Evolutionary conservation across 2,888 invertebrate species (phyloP).

Genomic region (Eilema griseolum): DNA sequence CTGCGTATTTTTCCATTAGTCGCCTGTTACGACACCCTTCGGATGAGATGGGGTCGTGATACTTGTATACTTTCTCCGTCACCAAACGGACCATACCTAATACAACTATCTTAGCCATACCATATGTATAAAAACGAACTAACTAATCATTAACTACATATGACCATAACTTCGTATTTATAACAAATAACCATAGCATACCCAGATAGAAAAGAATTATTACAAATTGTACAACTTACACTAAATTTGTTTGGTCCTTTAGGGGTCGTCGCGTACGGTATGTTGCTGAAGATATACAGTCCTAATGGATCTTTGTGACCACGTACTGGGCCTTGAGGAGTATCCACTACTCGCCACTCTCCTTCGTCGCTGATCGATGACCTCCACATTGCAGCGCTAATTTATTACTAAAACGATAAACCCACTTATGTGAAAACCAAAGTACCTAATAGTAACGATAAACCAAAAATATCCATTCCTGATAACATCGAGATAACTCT

Average conservation of each 20-base stretch:
- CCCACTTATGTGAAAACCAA: neutral
- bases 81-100: no score
- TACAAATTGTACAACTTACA: slow-evolving; percentile 5
- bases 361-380: slow-evolving; percentile 24
- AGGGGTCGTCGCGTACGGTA: slow-evolving; percentile 41
- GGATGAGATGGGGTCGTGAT: no score
- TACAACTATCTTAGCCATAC: no score
- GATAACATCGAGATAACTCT: neutral
- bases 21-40: no score
- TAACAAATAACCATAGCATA: no score
- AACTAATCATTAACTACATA: no score
- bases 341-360: slow-evolving; percentile 48
- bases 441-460: neutral
- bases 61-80: no score
- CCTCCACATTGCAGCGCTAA: slow-evolving; percentile 12
- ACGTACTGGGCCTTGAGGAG: slow-evolving; percentile 58
- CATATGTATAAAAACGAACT: no score
- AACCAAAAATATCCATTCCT: neutral
- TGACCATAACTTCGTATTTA: no score
- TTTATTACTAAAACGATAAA: slow-evolving; percentile 1
- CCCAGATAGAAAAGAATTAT: no score
- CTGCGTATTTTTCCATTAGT: no score
- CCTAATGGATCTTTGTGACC: slow-evolving; percentile 54
- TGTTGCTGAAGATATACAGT: slow-evolving; percentile 22
- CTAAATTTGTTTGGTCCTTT: slow-evolving; percentile 27